Evolutionary conservation across 2,797 vertebrate species (phyloP).

Genomic region (Eleutherodactylus coqui): DNA sequence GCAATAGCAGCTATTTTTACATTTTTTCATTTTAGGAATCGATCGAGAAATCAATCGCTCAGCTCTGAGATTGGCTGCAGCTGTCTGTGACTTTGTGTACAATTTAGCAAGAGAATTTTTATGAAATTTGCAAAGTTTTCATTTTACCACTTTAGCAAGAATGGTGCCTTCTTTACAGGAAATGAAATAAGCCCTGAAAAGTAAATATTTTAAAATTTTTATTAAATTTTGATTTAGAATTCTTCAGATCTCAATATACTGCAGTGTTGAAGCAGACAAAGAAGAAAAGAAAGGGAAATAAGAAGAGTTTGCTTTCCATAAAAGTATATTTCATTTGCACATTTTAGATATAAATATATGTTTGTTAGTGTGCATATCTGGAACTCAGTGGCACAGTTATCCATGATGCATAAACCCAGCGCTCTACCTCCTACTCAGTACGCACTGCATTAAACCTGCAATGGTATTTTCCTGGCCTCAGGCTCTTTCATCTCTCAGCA

Average conservation of each 20-base stretch:
- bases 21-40: too few species aligned
- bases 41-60: too few species aligned
- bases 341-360: not conserved
- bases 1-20: too few species aligned
- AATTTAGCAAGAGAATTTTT: too few species aligned
- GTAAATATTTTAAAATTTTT: not conserved
- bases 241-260: not conserved
- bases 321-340: conserved; percentile 1
- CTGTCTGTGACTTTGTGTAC: too few species aligned
- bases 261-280: not conserved
- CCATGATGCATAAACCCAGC: conserved; percentile 35
- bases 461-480: conserved; percentile 35
- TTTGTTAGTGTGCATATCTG: conserved; percentile 1
- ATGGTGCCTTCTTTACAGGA: not conserved
- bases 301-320: not conserved
- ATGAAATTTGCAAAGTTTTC: too few species aligned
- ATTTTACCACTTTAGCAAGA: too few species aligned
- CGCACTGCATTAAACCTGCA: conserved; percentile 31
- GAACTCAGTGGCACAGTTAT: conserved; percentile 11
- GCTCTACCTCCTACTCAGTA: not conserved
- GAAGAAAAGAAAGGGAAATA: not conserved
- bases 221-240: not conserved
- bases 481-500: conserved; percentile 39
- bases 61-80: too few species aligned
- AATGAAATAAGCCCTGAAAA: not conserved